Evolutionary conservation across 2,113 vertebrate genomes (phyloP).

Genomic region (Aegithalos caudatus): DNA sequence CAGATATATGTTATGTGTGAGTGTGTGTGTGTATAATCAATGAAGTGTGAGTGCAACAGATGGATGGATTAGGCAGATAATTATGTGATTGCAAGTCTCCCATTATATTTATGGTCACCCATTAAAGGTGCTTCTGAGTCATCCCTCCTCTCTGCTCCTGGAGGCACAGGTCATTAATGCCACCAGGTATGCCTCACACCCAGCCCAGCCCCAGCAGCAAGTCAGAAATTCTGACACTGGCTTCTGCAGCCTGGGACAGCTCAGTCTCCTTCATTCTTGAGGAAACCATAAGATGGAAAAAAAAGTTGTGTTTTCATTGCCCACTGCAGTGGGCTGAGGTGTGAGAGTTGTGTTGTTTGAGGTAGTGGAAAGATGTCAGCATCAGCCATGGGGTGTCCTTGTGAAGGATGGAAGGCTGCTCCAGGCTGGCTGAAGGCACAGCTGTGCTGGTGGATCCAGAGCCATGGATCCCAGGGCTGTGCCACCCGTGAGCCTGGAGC

Average conservation of each 20-base stretch:
- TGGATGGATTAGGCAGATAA: conserved; percentile 1
- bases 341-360: background rate
- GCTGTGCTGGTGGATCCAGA: rapidly evolving
- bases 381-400: background rate
- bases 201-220: background rate
- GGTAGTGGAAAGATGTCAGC: background rate
- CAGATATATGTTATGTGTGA: background rate
- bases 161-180: background rate
- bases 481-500: rapidly evolving
- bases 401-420: background rate
- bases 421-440: rapidly evolving
- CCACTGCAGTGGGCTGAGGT: background rate
- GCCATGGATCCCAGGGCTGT: rapidly evolving
- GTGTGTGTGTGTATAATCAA: background rate
- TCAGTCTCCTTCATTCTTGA: background rate
- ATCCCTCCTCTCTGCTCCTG: background rate
- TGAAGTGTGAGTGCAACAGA: background rate
- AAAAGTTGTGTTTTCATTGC: background rate
- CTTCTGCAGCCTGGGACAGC: rapidly evolving
- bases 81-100: background rate
- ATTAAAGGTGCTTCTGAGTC: conserved; percentile 21
- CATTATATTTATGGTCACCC: background rate
- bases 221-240: background rate
- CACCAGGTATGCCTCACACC: background rate
- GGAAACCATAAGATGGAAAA: background rate